phyloP scores from a whole-genome alignment of 2,888 invertebrate species.

The Arctia plantaginis region DNA sequence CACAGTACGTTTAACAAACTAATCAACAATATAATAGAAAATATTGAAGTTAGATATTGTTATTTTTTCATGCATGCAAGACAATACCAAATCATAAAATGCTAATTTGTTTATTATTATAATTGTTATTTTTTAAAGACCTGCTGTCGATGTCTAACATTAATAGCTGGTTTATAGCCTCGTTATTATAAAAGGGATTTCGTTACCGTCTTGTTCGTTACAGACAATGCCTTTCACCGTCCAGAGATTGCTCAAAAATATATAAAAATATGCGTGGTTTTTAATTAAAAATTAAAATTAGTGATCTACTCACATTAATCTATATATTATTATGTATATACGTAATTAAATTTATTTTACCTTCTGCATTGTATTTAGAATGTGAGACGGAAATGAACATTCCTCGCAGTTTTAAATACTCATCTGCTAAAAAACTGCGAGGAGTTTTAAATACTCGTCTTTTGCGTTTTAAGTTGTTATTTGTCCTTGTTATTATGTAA shows the following conservation, averaged over 20 bases:
- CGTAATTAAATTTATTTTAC: background rate
- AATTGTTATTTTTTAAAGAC: background rate
- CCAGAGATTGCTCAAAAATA: background rate
- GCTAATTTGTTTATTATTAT: too few relatives aligned
- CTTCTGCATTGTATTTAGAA: background rate
- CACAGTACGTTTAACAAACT: too few relatives aligned
- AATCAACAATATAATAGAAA: too few relatives aligned
- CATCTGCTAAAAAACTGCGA: too few relatives aligned
- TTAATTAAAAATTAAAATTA: background rate
- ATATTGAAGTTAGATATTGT: too few relatives aligned
- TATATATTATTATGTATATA: background rate
- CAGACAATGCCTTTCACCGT: background rate
- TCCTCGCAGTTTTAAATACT: background rate
- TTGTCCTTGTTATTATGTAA: background rate
- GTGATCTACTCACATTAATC: background rate
- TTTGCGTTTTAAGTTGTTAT: background rate
- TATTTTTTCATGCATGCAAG: too few relatives aligned
- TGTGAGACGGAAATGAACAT: background rate
- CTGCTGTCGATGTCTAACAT: background rate
- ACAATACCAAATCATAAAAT: too few relatives aligned
- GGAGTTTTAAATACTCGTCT: background rate
- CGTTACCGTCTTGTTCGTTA: background rate
- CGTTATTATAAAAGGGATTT: background rate
- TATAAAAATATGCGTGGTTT: background rate
- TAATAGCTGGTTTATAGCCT: background rate